Percentiles rank a stretch among this genome's conserved stretches.
phyloP scores from a whole-genome alignment of 2,888 invertebrate genomes.

The Eulithis prunata region DNA sequence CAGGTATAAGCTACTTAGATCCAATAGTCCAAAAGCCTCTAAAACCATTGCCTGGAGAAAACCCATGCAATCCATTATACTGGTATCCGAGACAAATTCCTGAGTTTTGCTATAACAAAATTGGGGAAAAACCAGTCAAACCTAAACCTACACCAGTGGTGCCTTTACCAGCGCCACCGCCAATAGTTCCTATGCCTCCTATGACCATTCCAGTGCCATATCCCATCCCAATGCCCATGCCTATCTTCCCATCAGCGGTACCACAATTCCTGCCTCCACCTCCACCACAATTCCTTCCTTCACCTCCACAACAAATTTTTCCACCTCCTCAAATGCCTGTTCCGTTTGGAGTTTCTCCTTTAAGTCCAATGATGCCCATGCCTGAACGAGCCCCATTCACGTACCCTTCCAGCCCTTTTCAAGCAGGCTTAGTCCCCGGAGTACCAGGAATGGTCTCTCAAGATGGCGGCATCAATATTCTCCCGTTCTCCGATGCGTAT shows the following conservation, averaged over 20 bases:
- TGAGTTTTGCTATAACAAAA: slow-evolving; percentile 47
- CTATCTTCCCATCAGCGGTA: slow-evolving; percentile 2
- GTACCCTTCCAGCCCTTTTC: too few species aligned
- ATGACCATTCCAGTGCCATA: slow-evolving; percentile 20
- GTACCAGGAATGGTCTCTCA: slow-evolving; percentile 62
- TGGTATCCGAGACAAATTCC: slow-evolving; percentile 65
- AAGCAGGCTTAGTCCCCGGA: slow-evolving; percentile 64
- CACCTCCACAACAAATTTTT: not conserved
- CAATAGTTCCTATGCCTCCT: slow-evolving; percentile 31
- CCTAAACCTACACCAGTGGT: slow-evolving; percentile 29
- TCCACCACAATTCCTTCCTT: slow-evolving; percentile 33
- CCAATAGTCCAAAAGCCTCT: slow-evolving; percentile 37
- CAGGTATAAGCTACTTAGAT: slow-evolving; percentile 58
- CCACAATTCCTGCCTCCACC: slow-evolving; percentile 33
- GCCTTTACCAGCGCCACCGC: slow-evolving; percentile 6
- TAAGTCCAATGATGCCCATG: slow-evolving; percentile 31
- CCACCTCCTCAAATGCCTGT: slow-evolving; percentile 45
- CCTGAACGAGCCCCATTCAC: slow-evolving; percentile 17
- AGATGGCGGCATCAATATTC: slow-evolving; percentile 71
- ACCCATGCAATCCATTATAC: slow-evolving; percentile 70
- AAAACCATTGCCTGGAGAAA: slow-evolving; percentile 39
- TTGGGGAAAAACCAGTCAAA: slow-evolving; percentile 4
- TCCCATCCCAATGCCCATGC: slow-evolving; percentile 34
- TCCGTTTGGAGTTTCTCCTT: slow-evolving; percentile 28
- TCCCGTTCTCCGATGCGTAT: slow-evolving; percentile 74